Base-by-base conservation (phyloP, 1,140 invertebrate genomes). In the Pissodes strobi region DNA sequence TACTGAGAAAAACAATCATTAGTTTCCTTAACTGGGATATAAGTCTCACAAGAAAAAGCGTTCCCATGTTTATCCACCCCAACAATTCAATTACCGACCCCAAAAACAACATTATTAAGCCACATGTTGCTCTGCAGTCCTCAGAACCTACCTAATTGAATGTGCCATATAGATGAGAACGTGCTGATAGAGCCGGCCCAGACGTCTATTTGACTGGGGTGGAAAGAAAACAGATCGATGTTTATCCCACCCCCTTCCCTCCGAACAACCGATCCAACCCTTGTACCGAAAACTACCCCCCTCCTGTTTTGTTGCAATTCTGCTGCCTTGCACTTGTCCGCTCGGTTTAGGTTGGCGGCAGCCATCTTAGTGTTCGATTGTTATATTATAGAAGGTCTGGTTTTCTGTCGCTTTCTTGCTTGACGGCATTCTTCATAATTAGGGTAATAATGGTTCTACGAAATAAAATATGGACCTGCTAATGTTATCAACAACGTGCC, bases 151-250 rank as follows among this genome's bases (percentile, higher is more conserved):
- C 56, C 63, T 74, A 74, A 74, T 74, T 74, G 70, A 71, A 74
- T 72, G 69, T 65, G 67, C 41, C 53, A 41, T 57, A 56, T 52
- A 64, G 60, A 59, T 59, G 55, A 25, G 22, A 57, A 68, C 63
- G 69, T 66, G 66, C 59, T 67, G 69, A 69, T 72, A 68, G 69
- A 66, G 58, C 39, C 60, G 52, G 65, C 62, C 73, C 71, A 75
- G 73, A 75, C 73, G 73, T 75, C 73, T 75, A 72, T 71, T 72
- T 69, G 72, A 69, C 72, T 66, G 69, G 65, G 58, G 48, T 57
- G 52, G 57, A 69, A 73, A 64, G 60, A 62, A 66, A 48, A 58
- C 68, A 72, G 72, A 75, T 75, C 72, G 71, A 74, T 75, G 69
- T 41, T 49, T 67, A 64, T 38, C 45, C 57, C 66, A 67, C 52